phyloP scores from a whole-genome alignment of 2,113 vertebrate genomes.

The Scytalopus superciliaris region DNA sequence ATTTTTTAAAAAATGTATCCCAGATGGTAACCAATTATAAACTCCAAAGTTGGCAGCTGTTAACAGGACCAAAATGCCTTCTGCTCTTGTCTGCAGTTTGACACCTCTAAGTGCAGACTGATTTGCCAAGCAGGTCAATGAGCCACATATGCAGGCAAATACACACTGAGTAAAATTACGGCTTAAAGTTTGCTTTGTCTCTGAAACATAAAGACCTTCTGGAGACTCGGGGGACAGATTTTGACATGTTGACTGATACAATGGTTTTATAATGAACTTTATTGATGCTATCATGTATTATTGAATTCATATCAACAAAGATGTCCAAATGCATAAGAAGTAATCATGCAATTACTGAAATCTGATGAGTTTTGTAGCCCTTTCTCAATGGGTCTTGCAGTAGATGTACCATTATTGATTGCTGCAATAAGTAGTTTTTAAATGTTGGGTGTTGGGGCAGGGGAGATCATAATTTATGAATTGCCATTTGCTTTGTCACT shows the following conservation, averaged over 20 bases:
- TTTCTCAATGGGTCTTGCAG: not conserved
- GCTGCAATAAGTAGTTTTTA: not conserved
- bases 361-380: not conserved
- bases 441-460: not conserved
- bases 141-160: not conserved
- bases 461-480: not conserved
- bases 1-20: not conserved
- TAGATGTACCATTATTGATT: not conserved
- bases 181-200: not conserved
- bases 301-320: not conserved
- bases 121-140: not conserved
- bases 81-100: constrained; percentile 5
- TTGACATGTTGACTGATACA: not conserved
- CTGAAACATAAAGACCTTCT: not conserved
- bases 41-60: constrained; percentile 1
- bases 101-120: not conserved
- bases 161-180: not conserved
- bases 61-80: not conserved
- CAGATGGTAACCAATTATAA: constrained; percentile 11
- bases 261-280: not conserved
- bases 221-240: not conserved
- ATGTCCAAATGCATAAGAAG: not conserved
- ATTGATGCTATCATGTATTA: not conserved
- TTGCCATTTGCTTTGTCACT: not conserved
- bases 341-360: not conserved